Evolutionary conservation across 2,113 vertebrate genomes (phyloP).

Genomic region (Columba livia): DNA sequence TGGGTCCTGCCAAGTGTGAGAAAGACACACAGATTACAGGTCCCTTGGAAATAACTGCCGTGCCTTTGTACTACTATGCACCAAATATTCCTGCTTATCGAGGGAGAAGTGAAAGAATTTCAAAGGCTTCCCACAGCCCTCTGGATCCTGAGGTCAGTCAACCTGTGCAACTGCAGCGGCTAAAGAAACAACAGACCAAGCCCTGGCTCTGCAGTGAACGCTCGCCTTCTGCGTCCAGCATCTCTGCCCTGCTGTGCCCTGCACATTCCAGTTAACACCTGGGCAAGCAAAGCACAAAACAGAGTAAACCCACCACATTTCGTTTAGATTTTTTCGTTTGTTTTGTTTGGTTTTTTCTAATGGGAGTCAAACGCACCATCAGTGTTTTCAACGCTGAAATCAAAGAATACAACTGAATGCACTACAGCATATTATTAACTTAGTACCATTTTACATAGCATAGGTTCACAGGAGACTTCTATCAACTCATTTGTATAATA

Average conservation of each 20-base stretch:
- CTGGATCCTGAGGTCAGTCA: background rate
- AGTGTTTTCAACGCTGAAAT: background rate
- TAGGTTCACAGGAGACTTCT: background rate
- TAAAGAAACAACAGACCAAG: rapidly evolving
- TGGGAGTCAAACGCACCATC: background rate
- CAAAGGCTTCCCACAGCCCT: background rate
- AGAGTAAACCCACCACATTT: background rate
- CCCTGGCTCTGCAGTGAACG: background rate
- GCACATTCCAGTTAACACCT: rapidly evolving
- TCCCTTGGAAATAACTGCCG: background rate
- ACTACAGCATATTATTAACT: background rate
- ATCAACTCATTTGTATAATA: background rate
- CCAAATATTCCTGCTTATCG: too few relatives aligned
- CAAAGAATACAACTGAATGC: background rate
- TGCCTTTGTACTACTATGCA: background rate
- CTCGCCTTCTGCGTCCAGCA: rapidly evolving
- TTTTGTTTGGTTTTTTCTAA: background rate
- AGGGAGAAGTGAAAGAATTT: background rate
- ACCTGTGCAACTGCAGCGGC: background rate
- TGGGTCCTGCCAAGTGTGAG: too few relatives aligned
- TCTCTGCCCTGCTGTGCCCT: background rate
- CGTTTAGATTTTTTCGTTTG: background rate
- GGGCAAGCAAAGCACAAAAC: background rate
- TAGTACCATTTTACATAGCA: background rate
- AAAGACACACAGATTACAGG: background rate